A percentile compares a stretch with the other conserved stretches of the same genome.
Conservation (phyloP, 1,140 invertebrate genomes). For the Sesamia nonagrioides region DNA sequence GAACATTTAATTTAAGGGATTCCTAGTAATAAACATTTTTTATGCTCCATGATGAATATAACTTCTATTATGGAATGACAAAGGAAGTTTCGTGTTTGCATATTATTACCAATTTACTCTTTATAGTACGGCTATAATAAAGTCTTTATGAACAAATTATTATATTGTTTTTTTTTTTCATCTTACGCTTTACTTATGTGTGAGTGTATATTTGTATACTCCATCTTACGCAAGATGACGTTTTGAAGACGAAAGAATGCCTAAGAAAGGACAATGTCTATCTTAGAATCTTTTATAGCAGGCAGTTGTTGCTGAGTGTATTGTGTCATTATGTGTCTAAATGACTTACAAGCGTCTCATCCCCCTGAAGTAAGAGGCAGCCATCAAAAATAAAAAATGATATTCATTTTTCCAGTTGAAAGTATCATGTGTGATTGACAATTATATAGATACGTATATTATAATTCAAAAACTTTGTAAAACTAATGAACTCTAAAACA, state of each 20-base stretch:
- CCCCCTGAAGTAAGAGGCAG: no score
- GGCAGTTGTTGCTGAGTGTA: background rate
- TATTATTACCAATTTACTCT: slow-evolving; percentile 9
- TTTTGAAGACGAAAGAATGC: no score
- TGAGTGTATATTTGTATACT: no score
- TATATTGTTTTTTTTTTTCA: background rate
- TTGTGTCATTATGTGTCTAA: background rate
- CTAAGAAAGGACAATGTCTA: no score
- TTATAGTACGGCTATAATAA: background rate
- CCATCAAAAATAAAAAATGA: no score
- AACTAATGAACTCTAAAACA: no score
- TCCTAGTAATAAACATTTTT: slow-evolving; percentile 12
- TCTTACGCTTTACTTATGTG: background rate
- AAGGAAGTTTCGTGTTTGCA: slow-evolving; percentile 12
- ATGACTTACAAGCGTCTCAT: background rate
- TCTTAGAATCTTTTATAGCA: no score
- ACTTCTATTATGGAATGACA: slow-evolving; percentile 7
- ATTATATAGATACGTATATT: no score
- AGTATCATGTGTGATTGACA: background rate
- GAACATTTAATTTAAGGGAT: slow-evolving; percentile 29
- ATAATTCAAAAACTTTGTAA: no score
- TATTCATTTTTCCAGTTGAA: background rate
- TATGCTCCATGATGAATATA: slow-evolving; percentile 7
- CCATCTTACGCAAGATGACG: no score
- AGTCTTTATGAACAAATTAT: background rate